Conservation (phyloP, 2,797 vertebrate genomes). For the Cossypha polioptera region DNA sequence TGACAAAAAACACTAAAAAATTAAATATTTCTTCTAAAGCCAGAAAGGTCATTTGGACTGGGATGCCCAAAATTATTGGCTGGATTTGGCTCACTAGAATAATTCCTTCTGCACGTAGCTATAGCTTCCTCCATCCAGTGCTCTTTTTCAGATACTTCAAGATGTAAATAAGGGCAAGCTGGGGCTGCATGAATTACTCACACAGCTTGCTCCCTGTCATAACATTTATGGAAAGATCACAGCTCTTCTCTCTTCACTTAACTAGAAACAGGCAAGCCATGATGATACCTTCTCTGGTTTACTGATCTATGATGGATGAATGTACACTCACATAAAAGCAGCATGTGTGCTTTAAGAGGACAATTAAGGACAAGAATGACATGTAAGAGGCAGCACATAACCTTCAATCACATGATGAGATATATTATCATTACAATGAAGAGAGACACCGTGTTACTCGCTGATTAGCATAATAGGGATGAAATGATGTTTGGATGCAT, state of each 20-base stretch:
- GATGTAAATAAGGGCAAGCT: neutral
- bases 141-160: neutral
- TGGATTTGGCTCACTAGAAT: neutral
- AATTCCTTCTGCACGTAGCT: neutral
- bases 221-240: neutral
- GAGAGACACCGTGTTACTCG: neutral
- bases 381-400: neutral
- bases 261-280: neutral
- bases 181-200: neutral
- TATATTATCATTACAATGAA: neutral
- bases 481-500: neutral
- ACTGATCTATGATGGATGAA: neutral
- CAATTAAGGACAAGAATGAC: neutral
- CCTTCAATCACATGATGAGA: rapidly evolving
- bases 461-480: neutral
- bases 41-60: neutral
- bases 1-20: neutral
- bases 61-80: conserved; percentile 1
- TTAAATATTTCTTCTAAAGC: neutral
- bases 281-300: neutral
- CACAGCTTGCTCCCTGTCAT: neutral
- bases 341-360: neutral
- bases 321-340: neutral
- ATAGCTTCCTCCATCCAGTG: neutral
- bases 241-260: neutral